Conservation (phyloP, 1,140 invertebrate species). For the Sycophila sp. region DNA sequence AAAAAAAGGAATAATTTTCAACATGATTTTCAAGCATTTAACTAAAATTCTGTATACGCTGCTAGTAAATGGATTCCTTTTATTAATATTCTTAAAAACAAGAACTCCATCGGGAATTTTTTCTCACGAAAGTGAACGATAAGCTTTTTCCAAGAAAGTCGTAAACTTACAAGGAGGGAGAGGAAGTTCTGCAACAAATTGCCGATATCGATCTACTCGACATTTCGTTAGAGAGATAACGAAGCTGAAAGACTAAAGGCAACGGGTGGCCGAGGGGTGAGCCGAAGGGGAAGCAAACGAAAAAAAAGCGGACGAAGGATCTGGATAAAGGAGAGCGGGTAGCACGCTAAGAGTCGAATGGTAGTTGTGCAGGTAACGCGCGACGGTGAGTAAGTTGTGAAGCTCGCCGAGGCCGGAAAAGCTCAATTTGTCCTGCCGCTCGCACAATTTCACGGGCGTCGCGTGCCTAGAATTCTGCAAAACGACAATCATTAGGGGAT, state of each 20-base stretch:
- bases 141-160: background rate
- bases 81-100: too few species aligned
- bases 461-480: conserved; percentile 42
- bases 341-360: background rate
- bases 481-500: conserved; percentile 44
- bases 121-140: too few species aligned
- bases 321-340: background rate
- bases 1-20: too few species aligned
- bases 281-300: too few species aligned
- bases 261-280: too few species aligned
- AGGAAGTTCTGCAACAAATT: background rate
- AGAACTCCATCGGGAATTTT: too few species aligned
- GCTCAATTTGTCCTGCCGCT: conserved; percentile 42
- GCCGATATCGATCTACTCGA: background rate
- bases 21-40: too few species aligned
- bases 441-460: conserved; percentile 46
- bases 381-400: background rate
- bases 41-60: too few species aligned
- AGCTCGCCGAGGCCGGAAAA: conserved; percentile 35
- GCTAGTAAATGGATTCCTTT: too few species aligned
- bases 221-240: conserved; percentile 4
- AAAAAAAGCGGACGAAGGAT: background rate
- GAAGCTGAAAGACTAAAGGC: background rate
- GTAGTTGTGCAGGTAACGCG: conserved; percentile 9
- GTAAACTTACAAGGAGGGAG: background rate